Conservation (phyloP, 2,888 invertebrate species). For the Lasioglossum lativentre region DNA sequence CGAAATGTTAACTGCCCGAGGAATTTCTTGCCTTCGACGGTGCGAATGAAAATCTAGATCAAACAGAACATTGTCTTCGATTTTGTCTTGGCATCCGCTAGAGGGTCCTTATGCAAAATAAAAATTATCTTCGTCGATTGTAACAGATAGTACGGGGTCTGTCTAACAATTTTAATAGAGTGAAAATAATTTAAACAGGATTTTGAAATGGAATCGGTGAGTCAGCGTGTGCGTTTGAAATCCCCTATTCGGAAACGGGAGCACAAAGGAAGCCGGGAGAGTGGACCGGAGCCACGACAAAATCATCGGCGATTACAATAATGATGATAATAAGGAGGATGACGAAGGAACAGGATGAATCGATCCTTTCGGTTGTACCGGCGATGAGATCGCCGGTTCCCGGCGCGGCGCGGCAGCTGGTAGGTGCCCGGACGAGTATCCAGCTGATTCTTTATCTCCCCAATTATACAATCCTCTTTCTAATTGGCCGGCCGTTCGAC, state of each 20-base stretch:
- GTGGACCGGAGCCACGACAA: constrained; percentile 19
- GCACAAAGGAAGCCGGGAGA: constrained; percentile 3
- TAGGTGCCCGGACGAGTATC: constrained; percentile 82
- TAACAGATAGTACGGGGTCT: too few relatives aligned
- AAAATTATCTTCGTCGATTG: neutral
- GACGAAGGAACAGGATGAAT: constrained; percentile 57
- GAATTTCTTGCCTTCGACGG: neutral
- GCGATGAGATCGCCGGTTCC: constrained; percentile 22
- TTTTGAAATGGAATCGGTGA: neutral
- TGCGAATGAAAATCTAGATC: neutral
- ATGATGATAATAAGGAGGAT: constrained; percentile 56
- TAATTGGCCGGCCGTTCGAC: constrained; percentile 77
- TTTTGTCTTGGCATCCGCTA: too few relatives aligned
- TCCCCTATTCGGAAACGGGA: neutral
- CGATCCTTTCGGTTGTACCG: constrained; percentile 48
- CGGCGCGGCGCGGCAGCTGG: constrained; percentile 76
- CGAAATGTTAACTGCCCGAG: neutral
- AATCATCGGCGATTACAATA: constrained; percentile 52
- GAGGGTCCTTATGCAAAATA: neutral
- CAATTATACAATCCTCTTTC: constrained; percentile 82
- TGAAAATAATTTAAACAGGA: neutral
- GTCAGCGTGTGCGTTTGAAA: neutral
- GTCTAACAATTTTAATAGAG: neutral
- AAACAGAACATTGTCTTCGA: too few relatives aligned
- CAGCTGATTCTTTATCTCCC: constrained; percentile 81